Percentiles rank a stretch among this genome's conserved stretches.
Evolutionary conservation across 2,113 vertebrate species (phyloP).

Genomic region (Phylloscopus trochiloides): DNA sequence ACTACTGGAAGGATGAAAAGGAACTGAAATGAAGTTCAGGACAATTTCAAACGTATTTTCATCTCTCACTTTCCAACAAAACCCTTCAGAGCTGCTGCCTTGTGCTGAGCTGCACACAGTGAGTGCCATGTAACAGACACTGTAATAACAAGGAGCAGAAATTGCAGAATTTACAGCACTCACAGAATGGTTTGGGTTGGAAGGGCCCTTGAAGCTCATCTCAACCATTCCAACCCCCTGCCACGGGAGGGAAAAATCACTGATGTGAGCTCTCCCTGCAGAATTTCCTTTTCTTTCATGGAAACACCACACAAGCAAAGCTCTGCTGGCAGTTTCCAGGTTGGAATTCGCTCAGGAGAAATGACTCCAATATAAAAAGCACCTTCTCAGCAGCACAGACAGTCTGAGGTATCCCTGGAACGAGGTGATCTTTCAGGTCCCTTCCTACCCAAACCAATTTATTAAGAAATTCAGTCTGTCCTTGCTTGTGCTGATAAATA

Average conservation of each 20-base stretch:
- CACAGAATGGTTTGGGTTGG: not conserved
- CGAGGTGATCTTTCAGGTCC: not conserved
- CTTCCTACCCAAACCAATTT: not conserved
- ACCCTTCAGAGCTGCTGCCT: not conserved
- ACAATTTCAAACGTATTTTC: not conserved
- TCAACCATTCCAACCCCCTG: not conserved
- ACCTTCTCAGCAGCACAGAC: not conserved
- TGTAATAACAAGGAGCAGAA: not conserved
- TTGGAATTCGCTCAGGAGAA: not conserved
- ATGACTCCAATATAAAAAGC: not conserved
- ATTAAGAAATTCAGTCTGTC: not conserved
- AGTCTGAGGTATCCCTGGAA: not conserved
- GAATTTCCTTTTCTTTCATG: not conserved
- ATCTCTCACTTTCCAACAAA: not conserved
- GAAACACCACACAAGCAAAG: not conserved
- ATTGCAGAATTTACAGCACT: not conserved
- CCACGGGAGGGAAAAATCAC: not conserved
- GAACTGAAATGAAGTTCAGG: not conserved
- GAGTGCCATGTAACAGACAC: accelerated
- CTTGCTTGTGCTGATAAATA: not conserved
- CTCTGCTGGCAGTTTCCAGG: not conserved
- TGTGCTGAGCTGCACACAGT: not conserved
- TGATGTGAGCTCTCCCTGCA: not conserved
- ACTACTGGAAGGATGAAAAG: not conserved
- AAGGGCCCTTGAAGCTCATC: not conserved